Base-by-base conservation (phyloP, 1,140 invertebrate genomes). In the Teleopsis dalmanni region DNA sequence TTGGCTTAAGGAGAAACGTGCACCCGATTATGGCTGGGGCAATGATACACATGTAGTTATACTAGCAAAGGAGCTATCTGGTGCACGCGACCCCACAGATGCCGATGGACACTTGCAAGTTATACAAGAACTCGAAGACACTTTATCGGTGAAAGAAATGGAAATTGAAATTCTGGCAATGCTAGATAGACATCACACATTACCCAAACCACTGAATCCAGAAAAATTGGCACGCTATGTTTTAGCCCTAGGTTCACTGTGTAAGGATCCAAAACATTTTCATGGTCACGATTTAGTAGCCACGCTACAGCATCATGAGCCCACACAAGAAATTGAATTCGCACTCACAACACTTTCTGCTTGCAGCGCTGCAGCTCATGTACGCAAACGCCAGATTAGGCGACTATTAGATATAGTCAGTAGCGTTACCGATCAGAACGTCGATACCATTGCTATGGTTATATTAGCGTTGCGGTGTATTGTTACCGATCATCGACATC, bases 371-470 rank as follows among this genome's bases (percentile, higher is more conserved):
- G 84, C 85, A n/a, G 82, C 84, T 8, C 87, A 90, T 58, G 81
- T 88, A 0, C 71, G 87, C 18, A 85, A 88, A 56, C 78, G 86
- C 5, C 85, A 88, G 58, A 84, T 89, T 26, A 72, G 85, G 3
- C 74, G 85, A 5, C 73, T 91, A 0, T 57, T 90, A 42, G 85
- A 88, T 52, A 86, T 88, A 29, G 83, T 83, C 14, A 82, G 82
- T 50, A 79, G 81, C 2, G 81, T 82, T n/a, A 82, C 80, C 48
- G 82, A 85, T 55, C 84, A 87, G 59, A 85, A 83, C 51, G 75
- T 85, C 83, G 88, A 91, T 57, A 88, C 88, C 2, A 81, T 89
- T 52, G 83, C 86, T 0, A 87, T 89, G 81, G 85, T 50, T 14
- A 83, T 90, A 19, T 71, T 91, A 65, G 87, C 87, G 0, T 70